Percentiles rank a stretch among this genome's conserved stretches.
Conservation (phyloP, 2,113 vertebrate genomes). For the Melanotaenia duboulayi region DNA sequence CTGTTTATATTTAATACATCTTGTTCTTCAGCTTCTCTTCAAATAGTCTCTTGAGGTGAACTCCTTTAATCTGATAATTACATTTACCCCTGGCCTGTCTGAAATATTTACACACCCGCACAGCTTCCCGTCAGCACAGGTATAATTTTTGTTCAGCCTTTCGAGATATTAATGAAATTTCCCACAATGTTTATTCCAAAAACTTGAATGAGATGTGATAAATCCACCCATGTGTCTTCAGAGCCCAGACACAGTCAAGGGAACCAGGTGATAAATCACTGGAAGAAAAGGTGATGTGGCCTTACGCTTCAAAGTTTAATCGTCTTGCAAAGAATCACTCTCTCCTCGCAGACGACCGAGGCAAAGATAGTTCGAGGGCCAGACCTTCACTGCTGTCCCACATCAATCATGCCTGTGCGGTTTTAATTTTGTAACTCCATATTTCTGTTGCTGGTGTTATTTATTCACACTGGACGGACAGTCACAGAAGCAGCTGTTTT, state of each 20-base stretch:
- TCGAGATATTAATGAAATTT: conserved; percentile 62
- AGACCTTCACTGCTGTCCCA: conserved; percentile 72
- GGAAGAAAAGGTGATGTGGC: conserved; percentile 72
- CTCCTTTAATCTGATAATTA: background rate
- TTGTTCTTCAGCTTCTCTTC: too few species aligned
- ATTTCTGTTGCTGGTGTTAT: conserved; percentile 31
- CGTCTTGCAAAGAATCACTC: conserved; percentile 64
- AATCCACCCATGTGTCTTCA: conserved; percentile 55
- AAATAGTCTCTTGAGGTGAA: background rate
- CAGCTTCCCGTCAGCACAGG: conserved; percentile 32
- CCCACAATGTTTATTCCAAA: conserved; percentile 65
- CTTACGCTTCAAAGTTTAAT: conserved; percentile 76
- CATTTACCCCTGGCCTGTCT: conserved; percentile 53
- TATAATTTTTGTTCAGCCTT: conserved; percentile 57
- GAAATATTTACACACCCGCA: conserved; percentile 52
- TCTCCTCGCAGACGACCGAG: conserved; percentile 45
- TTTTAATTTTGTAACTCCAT: conserved; percentile 56
- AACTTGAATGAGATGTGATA: conserved; percentile 52
- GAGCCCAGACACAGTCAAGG: conserved; percentile 75
- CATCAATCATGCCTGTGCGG: conserved; percentile 61
- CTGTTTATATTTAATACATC: too few species aligned
- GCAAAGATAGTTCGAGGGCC: conserved; percentile 49
- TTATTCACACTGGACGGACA: conserved; percentile 50
- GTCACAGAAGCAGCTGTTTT: conserved; percentile 56
- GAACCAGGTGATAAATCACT: conserved; percentile 74